phyloP scores from a whole-genome alignment of 2,797 vertebrate species.

The Macropus fuliginosus region DNA sequence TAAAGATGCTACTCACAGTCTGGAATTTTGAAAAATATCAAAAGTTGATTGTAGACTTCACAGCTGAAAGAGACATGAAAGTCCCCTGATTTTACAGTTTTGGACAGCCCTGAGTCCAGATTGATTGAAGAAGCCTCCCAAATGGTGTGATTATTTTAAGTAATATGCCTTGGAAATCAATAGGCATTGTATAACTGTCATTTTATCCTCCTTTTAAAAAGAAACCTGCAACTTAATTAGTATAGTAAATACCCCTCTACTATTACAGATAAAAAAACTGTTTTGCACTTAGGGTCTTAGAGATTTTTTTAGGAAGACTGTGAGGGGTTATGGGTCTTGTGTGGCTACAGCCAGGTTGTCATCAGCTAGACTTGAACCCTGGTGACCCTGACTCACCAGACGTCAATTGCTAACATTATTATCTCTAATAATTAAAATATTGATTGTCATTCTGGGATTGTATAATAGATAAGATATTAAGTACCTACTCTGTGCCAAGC shows the following conservation, averaged over 20 bases:
- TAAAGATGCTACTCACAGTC: background rate
- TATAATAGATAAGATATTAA: background rate
- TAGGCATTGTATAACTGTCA: background rate
- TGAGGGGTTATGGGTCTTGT: background rate
- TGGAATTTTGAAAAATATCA: background rate
- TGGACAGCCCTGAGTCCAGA: background rate
- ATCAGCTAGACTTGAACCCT: background rate
- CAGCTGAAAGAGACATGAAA: background rate
- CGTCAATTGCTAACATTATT: background rate
- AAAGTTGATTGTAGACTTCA: background rate
- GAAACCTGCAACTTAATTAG: background rate
- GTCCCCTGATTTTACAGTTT: background rate
- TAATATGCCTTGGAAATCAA: background rate
- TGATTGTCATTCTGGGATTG: background rate
- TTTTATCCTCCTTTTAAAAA: background rate
- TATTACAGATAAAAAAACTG: background rate
- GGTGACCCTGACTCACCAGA: background rate
- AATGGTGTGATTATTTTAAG: background rate
- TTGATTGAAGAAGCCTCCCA: background rate
- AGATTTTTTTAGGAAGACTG: background rate
- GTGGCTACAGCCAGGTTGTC: background rate
- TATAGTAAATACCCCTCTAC: background rate
- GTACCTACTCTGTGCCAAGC: background rate
- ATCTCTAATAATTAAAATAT: background rate
- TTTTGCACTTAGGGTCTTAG: background rate